phyloP scores from a whole-genome alignment of 2,113 vertebrate genomes.

The Tonatia bakeri region DNA sequence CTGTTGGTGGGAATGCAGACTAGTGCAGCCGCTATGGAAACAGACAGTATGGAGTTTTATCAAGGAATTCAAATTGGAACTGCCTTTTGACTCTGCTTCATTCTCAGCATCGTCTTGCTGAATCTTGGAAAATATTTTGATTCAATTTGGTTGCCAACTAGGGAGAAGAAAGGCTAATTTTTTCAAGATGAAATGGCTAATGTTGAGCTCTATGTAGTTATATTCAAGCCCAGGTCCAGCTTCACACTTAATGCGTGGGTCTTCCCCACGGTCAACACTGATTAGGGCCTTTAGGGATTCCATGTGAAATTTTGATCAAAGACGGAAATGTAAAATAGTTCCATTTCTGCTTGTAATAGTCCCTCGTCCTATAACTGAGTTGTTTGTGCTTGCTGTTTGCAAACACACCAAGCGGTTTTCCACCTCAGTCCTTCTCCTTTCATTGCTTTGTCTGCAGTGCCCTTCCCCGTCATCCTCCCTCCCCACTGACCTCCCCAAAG shows the following conservation, averaged over 20 bases:
- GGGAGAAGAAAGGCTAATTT: background rate
- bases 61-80: too few relatives aligned
- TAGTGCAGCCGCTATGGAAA: too few relatives aligned
- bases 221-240: background rate
- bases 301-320: background rate
- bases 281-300: background rate
- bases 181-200: background rate
- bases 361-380: background rate
- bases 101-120: background rate
- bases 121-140: background rate
- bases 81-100: background rate
- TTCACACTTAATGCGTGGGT: background rate
- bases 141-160: too few relatives aligned
- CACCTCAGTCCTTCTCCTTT: background rate
- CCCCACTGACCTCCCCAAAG: background rate
- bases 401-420: background rate
- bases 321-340: background rate
- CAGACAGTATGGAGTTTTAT: too few relatives aligned
- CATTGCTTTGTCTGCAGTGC: background rate
- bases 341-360: background rate
- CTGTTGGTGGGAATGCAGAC: too few relatives aligned
- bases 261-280: background rate
- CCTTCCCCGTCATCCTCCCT: background rate
- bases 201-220: background rate
- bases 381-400: background rate